phyloP scores from a whole-genome alignment of 2,888 invertebrate genomes.

The Platycnemis pennipes region DNA sequence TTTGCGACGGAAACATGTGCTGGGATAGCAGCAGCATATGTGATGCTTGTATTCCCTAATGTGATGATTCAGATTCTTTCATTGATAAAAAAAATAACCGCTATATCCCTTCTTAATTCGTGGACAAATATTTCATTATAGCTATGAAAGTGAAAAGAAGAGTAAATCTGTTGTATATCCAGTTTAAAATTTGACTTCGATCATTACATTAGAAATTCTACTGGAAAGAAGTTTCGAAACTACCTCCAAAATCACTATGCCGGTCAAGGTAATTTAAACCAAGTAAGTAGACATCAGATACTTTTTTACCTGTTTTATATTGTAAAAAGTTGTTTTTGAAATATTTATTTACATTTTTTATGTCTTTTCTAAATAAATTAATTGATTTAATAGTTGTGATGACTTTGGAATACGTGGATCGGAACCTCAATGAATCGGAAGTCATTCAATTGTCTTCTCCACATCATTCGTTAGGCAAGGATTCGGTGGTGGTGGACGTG shows the following conservation, averaged over 20 bases:
- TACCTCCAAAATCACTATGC: not conserved
- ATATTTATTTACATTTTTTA: not conserved
- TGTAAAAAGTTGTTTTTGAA: not conserved
- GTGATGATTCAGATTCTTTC: too few species aligned
- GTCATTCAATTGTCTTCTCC: slow-evolving; percentile 71
- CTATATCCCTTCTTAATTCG: too few species aligned
- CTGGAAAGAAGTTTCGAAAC: not conserved
- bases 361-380: not conserved
- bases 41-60: too few species aligned
- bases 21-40: too few species aligned
- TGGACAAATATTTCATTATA: too few species aligned
- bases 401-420: not conserved
- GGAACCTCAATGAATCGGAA: slow-evolving; percentile 69
- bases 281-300: not conserved
- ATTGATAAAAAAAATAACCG: too few species aligned
- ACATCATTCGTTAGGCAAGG: slow-evolving; percentile 69
- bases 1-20: too few species aligned
- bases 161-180: too few species aligned
- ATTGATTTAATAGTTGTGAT: too few species aligned
- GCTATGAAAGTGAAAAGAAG: too few species aligned
- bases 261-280: not conserved
- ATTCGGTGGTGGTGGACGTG: slow-evolving; percentile 30
- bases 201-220: not conserved
- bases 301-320: not conserved
- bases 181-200: too few species aligned